Base-by-base conservation (phyloP, 2,888 invertebrate genomes). In the Caradrina clavipalpis region DNA sequence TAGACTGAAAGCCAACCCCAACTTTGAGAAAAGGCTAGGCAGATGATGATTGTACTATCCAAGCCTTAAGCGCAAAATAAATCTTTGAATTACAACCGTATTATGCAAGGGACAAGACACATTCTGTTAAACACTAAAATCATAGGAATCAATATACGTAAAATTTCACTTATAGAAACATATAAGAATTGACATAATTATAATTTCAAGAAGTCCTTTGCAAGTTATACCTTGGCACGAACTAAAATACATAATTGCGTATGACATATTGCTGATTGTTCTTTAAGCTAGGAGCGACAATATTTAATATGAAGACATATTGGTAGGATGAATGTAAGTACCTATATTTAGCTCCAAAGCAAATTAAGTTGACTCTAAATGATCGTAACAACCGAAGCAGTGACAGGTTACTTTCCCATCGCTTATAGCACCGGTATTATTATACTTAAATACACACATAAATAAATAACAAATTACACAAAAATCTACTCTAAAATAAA, bases 391-490 rank as follows among this genome's bases (percentile, higher is more conserved):
- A 49, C 65, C 78, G 65, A 68, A n/a, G 56, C 47, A 69, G 58
- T 68, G 75, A 78, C 66, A 81, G 69, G 55, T 71, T 71, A 61
- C 73, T 81, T 69, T 81, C 68, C 69, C 60, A 62, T 55, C 39
- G 35, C 26, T 35, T 19, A 69, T 19, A 72, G 35, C 64, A 75
- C 64, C 47, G 60, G 61, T 50, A 63, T 72, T 76, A 80, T 69
- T 71, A 72, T 75, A 78, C 56, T 49, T 66, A 69, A 67, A 70
- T 47, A 69, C 51, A 61, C 56, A 63, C 60, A 65, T 66, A 70
- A 69, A 66, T 42, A 61, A 73, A 53, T 51, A 55, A 45, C 7
- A 45, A 45, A 53, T 49, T 51, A 73, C 15, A 51, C 63, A 54
- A 81, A 73, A 63, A 31, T 17, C 35, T 54, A 72, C 80, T 77